A percentile compares a stretch with the other conserved stretches of the same genome.
These are phyloP conservation scores for Chaitophorus viminalis DNA, from an alignment of 2,888 invertebrate genomes.

Conservation along the genomic window DNA sequence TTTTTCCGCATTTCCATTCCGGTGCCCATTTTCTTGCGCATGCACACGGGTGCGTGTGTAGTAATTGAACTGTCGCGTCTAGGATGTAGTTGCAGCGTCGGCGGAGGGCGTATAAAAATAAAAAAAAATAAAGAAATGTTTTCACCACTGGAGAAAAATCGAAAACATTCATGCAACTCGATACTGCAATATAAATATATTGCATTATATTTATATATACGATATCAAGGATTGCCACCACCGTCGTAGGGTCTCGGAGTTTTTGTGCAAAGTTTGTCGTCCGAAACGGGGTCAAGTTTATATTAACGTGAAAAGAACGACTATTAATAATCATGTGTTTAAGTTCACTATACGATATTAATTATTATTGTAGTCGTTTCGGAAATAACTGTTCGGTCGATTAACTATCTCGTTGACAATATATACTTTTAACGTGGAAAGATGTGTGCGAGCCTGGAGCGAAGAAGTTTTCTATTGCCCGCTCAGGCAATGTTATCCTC, in stretches of 20 bases:
- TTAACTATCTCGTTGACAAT: not conserved
- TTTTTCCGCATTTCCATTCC: not conserved
- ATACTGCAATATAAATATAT: not conserved
- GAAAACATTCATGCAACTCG: not conserved
- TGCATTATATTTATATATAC: too few species aligned
- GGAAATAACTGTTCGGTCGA: not conserved
- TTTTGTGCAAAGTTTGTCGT: not conserved
- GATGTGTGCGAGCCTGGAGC: too few species aligned
- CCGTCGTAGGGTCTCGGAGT: not conserved
- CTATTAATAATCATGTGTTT: not conserved
- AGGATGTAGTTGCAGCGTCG: not conserved
- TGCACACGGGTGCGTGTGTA: not conserved
- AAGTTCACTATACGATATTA: not conserved
- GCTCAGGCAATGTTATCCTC: not conserved
- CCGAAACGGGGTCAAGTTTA: not conserved
- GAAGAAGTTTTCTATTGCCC: not conserved
- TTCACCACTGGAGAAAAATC: not conserved
- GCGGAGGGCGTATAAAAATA: not conserved
- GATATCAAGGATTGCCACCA: not conserved
- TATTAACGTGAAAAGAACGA: not conserved
- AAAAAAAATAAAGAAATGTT: conserved; percentile 7
- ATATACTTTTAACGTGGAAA: not conserved
- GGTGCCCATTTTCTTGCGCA: not conserved
- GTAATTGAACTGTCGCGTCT: conserved; percentile 17
- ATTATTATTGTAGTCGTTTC: not conserved